Evolutionary conservation across 2,797 vertebrate genomes (phyloP).

Genomic region (Myotis vivesi): DNA sequence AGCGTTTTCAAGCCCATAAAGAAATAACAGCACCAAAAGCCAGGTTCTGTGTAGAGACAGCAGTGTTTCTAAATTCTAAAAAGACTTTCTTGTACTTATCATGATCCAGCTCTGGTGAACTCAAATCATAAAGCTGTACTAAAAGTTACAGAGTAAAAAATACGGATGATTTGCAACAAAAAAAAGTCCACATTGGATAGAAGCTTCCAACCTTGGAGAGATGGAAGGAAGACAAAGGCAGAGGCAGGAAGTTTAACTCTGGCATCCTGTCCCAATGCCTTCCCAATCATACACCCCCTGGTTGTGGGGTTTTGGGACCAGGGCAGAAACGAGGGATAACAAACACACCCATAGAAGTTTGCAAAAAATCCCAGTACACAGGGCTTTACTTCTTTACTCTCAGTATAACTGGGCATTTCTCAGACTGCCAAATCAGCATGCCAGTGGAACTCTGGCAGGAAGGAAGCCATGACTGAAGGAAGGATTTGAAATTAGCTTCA

Average conservation of each 20-base stretch:
- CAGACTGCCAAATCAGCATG: background rate
- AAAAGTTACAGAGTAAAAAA: background rate
- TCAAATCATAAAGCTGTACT: background rate
- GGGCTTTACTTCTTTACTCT: background rate
- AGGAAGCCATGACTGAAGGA: background rate
- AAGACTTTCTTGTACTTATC: background rate
- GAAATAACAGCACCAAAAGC: background rate
- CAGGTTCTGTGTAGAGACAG: background rate
- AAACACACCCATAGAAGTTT: background rate
- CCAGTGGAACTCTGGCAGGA: background rate
- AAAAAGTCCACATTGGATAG: background rate
- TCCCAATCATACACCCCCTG: background rate
- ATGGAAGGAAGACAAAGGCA: background rate
- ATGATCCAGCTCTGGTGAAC: background rate
- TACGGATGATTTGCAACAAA: background rate
- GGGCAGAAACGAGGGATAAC: background rate
- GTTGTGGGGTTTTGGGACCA: background rate
- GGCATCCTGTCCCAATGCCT: background rate
- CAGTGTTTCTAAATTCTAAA: conserved; percentile 4
- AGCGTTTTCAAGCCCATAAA: background rate
- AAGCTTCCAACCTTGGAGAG: background rate
- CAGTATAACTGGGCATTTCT: background rate
- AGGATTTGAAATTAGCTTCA: background rate
- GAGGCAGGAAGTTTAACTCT: background rate
- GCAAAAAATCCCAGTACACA: background rate